Evolutionary conservation across 2,888 invertebrate species (phyloP).

Genomic region (Sarcophaga subvicina): DNA sequence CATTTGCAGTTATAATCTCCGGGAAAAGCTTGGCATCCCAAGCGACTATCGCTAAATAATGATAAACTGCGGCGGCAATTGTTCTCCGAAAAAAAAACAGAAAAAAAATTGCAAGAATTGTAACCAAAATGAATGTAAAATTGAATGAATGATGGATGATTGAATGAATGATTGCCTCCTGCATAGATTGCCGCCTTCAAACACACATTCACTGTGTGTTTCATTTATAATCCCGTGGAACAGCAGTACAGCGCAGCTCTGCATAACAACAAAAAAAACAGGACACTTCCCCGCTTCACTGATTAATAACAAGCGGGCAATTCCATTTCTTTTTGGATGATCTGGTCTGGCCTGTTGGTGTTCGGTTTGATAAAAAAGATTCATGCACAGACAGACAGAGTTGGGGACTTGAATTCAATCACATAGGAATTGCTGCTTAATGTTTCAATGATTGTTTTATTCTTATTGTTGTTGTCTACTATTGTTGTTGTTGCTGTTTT

Average conservation of each 20-base stretch:
- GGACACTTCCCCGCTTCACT: not conserved
- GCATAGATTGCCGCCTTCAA: too few relatives aligned
- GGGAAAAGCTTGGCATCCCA: not conserved
- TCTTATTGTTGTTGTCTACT: slow-evolving; percentile 8
- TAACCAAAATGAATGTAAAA: not conserved
- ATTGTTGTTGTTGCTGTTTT: slow-evolving; percentile 44
- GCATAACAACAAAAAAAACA: too few relatives aligned
- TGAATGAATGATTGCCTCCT: not conserved
- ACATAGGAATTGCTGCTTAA: not conserved
- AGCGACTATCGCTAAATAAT: not conserved
- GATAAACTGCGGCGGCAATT: not conserved
- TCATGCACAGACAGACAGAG: not conserved
- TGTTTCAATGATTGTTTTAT: slow-evolving; percentile 1
- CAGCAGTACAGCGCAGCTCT: not conserved
- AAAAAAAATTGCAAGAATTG: not conserved
- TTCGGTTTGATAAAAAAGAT: not conserved
- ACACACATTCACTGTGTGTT: not conserved
- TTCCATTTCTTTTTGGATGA: not conserved
- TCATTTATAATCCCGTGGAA: not conserved
- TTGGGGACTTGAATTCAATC: not conserved
- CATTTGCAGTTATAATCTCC: too few relatives aligned
- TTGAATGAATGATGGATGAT: not conserved
- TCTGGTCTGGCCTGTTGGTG: not conserved
- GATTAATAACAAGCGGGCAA: not conserved
- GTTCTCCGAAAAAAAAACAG: not conserved